A percentile compares a stretch with the other conserved stretches of the same genome.
Evolutionary conservation across 2,888 invertebrate species (phyloP).

Genomic region (Trachelus iudaicus): DNA sequence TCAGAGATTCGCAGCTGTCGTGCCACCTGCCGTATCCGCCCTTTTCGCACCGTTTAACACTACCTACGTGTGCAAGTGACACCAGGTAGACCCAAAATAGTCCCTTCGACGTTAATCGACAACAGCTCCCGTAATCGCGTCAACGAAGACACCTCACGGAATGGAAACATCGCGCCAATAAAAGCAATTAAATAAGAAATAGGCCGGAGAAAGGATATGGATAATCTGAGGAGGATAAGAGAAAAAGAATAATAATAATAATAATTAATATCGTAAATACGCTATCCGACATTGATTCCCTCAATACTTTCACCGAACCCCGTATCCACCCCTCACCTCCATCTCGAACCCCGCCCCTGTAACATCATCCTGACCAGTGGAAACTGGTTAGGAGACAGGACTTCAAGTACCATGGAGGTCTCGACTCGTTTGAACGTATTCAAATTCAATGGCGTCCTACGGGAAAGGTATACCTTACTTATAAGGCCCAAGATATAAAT

Average conservation of each 20-base stretch:
- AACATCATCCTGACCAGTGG: background rate
- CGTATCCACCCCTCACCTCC: background rate
- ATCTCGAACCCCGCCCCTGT: background rate
- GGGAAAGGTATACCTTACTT: background rate
- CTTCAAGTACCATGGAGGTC: background rate
- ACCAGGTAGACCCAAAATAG: background rate
- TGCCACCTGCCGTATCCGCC: constrained; percentile 54
- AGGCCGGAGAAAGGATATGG: background rate
- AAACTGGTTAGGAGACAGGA: background rate
- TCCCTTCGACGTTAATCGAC: background rate
- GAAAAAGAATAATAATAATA: background rate
- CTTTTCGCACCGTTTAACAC: constrained; percentile 51
- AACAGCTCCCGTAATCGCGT: background rate
- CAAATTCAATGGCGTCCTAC: background rate
- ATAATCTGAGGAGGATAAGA: background rate
- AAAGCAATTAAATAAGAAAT: background rate
- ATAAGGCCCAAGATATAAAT: constrained; percentile 31
- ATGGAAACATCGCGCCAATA: background rate
- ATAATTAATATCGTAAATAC: background rate
- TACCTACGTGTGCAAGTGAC: constrained; percentile 40
- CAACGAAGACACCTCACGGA: background rate
- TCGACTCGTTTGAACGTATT: background rate
- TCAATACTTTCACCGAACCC: background rate
- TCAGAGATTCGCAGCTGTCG: constrained; percentile 51
- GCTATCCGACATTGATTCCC: background rate